Conservation (phyloP, 2,888 invertebrate species). For the Catocala fraxini region DNA sequence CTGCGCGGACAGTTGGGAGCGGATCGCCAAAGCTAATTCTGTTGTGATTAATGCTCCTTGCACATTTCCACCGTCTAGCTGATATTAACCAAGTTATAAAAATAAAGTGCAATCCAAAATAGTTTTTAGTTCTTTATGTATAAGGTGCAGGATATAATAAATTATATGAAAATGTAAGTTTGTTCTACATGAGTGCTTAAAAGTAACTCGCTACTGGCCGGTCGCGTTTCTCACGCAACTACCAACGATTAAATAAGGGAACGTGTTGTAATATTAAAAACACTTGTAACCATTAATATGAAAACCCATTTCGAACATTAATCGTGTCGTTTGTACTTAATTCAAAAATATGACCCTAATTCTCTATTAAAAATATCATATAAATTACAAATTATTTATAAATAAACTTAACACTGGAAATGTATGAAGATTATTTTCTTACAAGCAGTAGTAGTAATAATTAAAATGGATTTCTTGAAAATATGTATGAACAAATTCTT, state of each 20-base stretch:
- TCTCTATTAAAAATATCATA: conserved; percentile 14
- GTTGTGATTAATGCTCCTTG: conserved; percentile 86
- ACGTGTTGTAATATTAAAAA: conserved; percentile 77
- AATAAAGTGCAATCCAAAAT: conserved; percentile 38
- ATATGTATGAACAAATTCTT: no score
- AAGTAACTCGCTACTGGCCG: conserved; percentile 74
- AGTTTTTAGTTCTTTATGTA: conserved; percentile 48
- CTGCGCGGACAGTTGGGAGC: conserved; percentile 80
- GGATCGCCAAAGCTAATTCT: conserved; percentile 87
- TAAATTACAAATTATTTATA: no score
- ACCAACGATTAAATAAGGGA: conserved; percentile 80
- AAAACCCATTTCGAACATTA: conserved; percentile 60
- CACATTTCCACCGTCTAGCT: conserved; percentile 79
- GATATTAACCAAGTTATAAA: conserved; percentile 55
- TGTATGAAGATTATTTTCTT: no score
- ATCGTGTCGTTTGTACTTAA: conserved; percentile 56
- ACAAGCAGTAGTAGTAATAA: no score
- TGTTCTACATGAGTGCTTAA: conserved; percentile 66
- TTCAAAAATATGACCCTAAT: conserved; percentile 52
- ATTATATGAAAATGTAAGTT: conserved; percentile 33
- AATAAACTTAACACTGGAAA: no score
- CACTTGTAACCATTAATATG: conserved; percentile 66
- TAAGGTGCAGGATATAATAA: conserved; percentile 39
- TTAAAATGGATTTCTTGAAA: no score
- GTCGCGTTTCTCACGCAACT: conserved; percentile 86